Percentiles rank a stretch among this genome's conserved stretches.
These are phyloP conservation scores for Ridgeia piscesae DNA, from an alignment of 1,140 invertebrate species.

Conservation along the genomic window DNA sequence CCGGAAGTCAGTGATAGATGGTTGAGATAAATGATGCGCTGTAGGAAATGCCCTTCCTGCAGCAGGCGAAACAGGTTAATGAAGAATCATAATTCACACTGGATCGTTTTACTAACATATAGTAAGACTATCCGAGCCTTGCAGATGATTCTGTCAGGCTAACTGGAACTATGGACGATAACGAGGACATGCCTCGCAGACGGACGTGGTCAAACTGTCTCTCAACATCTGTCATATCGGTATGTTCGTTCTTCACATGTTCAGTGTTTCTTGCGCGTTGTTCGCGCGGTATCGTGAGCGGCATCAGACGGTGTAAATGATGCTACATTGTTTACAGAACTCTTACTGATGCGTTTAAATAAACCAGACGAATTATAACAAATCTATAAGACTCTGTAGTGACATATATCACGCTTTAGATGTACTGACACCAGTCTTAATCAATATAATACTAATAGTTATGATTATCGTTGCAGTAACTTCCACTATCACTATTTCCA, in stretches of 20 bases:
- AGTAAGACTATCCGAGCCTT: background rate
- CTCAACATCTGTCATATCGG: background rate
- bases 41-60: background rate
- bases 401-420: too few relatives aligned
- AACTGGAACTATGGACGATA: background rate
- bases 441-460: too few relatives aligned
- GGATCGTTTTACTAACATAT: background rate
- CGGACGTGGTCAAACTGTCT: background rate
- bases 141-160: background rate
- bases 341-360: too few relatives aligned
- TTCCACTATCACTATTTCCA: background rate
- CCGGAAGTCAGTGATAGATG: background rate
- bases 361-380: too few relatives aligned
- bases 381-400: too few relatives aligned
- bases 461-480: background rate
- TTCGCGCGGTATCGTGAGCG: too few relatives aligned
- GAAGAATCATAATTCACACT: background rate
- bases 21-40: background rate
- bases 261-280: background rate
- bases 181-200: background rate
- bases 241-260: background rate
- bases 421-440: too few relatives aligned
- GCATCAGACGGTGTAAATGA: too few relatives aligned
- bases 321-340: too few relatives aligned
- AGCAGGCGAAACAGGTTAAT: background rate